Percentiles rank a stretch among this genome's conserved stretches.
phyloP scores from a whole-genome alignment of 2,888 invertebrate species.

The Scrobipalpa costella region DNA sequence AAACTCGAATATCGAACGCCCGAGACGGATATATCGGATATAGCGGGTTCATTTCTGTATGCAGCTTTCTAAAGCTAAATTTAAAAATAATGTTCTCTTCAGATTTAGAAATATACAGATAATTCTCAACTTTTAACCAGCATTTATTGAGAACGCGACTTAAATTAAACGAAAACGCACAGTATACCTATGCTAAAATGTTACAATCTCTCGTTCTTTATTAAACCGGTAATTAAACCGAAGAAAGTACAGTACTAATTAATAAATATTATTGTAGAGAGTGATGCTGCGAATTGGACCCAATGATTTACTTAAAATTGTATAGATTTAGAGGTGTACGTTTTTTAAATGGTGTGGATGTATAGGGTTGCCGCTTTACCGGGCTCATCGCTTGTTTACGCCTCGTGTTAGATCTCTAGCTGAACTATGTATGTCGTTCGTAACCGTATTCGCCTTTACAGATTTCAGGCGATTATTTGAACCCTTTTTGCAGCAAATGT shows the following conservation, averaged over 20 bases:
- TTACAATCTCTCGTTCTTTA: no score
- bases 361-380: constrained; percentile 11
- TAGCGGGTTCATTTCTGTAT: no score
- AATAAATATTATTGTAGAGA: no score
- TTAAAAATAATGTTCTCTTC: no score
- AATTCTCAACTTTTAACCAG: no score
- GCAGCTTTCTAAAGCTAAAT: no score
- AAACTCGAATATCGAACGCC: constrained; percentile 6
- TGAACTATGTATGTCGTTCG: constrained; percentile 29
- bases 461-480: constrained; percentile 21
- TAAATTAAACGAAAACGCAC: no score
- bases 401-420: constrained; percentile 25
- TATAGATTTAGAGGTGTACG: constrained; percentile 18
- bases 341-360: constrained; percentile 19
- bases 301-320: constrained; percentile 23
- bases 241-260: no score
- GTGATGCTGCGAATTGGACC: not conserved
- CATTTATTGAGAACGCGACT: no score
- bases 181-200: no score
- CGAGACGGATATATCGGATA: constrained; percentile 30
- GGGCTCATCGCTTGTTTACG: constrained; percentile 4
- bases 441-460: constrained; percentile 30
- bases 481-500: constrained; percentile 25
- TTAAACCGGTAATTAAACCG: no score
- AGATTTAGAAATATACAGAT: no score